phyloP scores from a whole-genome alignment of 2,888 invertebrate species.

The Lithosia quadra region DNA sequence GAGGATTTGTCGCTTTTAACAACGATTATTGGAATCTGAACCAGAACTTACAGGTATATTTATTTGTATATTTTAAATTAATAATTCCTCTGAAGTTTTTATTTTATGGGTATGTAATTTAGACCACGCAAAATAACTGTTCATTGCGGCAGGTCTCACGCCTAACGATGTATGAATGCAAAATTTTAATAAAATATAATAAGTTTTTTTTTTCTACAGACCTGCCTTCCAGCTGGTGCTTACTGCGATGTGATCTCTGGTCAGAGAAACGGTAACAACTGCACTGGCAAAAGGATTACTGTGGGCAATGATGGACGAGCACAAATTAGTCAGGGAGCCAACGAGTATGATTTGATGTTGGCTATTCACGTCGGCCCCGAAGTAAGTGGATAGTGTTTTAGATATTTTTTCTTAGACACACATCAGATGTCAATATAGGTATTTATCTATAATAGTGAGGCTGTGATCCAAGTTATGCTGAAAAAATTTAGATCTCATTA shows the following conservation, averaged over 20 bases:
- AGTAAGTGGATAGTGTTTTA: constrained; percentile 55
- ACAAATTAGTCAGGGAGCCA: constrained; percentile 81
- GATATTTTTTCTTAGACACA: background rate
- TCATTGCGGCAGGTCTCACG: background rate
- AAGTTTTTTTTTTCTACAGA: constrained; percentile 69
- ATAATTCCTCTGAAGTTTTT: too few relatives aligned
- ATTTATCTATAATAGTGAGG: too few relatives aligned
- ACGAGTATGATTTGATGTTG: constrained; percentile 89
- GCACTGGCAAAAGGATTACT: constrained; percentile 89
- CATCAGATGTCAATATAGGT: too few relatives aligned
- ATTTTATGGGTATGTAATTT: too few relatives aligned
- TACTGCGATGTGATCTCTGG: constrained; percentile 96
- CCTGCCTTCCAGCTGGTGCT: constrained; percentile 90
- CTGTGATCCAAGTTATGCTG: too few relatives aligned
- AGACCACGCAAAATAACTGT: background rate
- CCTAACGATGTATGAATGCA: background rate
- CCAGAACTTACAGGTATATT: constrained; percentile 85
- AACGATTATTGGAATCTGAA: constrained; percentile 88
- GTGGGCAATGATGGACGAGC: constrained; percentile 88
- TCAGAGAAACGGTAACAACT: constrained; percentile 81
- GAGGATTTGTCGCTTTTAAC: constrained; percentile 93
- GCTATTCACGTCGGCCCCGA: constrained; percentile 88
- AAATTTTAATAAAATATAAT: background rate
- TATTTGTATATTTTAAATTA: background rate
- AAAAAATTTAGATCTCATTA: too few relatives aligned